phyloP scores from a whole-genome alignment of 2,113 vertebrate species.

The Odocoileus hemionus region DNA sequence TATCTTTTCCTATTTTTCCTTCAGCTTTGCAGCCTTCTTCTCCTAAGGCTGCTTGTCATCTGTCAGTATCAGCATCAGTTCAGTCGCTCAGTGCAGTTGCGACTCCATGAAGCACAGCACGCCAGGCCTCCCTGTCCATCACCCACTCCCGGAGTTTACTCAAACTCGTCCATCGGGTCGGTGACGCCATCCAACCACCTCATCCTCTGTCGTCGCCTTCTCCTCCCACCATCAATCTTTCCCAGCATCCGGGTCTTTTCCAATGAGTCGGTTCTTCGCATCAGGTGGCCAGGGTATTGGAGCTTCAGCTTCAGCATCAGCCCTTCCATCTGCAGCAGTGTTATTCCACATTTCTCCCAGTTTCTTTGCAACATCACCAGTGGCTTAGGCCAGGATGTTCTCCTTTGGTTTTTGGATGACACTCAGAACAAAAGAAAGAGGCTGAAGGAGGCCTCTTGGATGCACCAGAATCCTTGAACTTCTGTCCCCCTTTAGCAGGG shows the following conservation, averaged over 20 bases:
- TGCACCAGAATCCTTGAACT: neutral
- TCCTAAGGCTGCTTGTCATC: neutral
- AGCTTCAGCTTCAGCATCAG: neutral
- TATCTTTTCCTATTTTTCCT: neutral
- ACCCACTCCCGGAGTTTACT: neutral
- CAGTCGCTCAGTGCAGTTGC: neutral
- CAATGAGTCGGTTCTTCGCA: neutral
- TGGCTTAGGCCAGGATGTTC: neutral
- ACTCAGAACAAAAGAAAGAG: neutral
- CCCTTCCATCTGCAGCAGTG: neutral
- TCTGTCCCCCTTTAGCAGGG: neutral
- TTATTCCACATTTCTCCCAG: neutral
- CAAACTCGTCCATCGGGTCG: accelerated
- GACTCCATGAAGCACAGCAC: neutral
- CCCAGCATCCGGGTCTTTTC: neutral
- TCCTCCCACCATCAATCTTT: neutral
- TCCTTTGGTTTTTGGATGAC: neutral
- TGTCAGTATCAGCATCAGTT: neutral
- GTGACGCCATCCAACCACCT: neutral
- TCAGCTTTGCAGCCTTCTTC: neutral
- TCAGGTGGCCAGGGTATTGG: too few relatives aligned
- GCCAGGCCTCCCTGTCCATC: neutral
- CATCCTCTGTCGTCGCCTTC: neutral
- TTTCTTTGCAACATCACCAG: neutral
- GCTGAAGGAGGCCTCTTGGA: neutral